Evolutionary conservation across 2,113 vertebrate species (phyloP).

Genomic region (Mystacornis crossleyi): DNA sequence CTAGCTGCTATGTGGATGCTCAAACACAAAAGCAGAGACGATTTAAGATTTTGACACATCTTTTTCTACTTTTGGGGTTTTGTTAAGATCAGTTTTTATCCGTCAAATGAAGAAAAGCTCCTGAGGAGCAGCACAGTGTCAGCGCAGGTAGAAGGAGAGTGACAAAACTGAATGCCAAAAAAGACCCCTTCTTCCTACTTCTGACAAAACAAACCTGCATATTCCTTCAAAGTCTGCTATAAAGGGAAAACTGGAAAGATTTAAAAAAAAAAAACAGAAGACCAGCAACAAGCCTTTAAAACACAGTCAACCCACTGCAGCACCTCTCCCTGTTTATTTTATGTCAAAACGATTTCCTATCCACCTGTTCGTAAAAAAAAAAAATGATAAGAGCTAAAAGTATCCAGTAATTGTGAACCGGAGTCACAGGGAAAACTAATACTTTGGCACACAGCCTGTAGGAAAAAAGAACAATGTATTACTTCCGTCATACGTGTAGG

Average conservation of each 20-base stretch:
- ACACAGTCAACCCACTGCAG: not conserved
- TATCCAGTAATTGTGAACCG: conserved; percentile 10
- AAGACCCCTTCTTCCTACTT: not conserved
- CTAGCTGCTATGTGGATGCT: fast-evolving
- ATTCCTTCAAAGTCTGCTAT: not conserved
- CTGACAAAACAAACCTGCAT: not conserved
- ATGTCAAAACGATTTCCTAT: conserved; percentile 6
- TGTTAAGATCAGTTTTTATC: not conserved
- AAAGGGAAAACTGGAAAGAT: not conserved
- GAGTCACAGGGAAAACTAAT: not conserved
- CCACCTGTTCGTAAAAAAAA: conserved; percentile 13
- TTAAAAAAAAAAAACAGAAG: not conserved
- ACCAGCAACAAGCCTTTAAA: not conserved
- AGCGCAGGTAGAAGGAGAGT: not conserved
- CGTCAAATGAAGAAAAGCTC: not conserved
- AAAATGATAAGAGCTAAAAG: not conserved
- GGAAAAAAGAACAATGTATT: conserved; percentile 32
- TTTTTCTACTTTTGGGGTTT: not conserved
- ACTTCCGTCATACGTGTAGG: not conserved
- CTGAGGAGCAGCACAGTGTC: not conserved
- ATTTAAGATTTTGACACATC: not conserved
- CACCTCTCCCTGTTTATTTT: not conserved
- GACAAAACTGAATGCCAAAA: not conserved
- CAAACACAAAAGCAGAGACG: not conserved
- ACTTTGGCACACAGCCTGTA: conserved; percentile 13